A percentile compares a stretch with the other conserved stretches of the same genome.
Conservation (phyloP, 1,140 invertebrate genomes). For the Mercenaria mercenaria region DNA sequence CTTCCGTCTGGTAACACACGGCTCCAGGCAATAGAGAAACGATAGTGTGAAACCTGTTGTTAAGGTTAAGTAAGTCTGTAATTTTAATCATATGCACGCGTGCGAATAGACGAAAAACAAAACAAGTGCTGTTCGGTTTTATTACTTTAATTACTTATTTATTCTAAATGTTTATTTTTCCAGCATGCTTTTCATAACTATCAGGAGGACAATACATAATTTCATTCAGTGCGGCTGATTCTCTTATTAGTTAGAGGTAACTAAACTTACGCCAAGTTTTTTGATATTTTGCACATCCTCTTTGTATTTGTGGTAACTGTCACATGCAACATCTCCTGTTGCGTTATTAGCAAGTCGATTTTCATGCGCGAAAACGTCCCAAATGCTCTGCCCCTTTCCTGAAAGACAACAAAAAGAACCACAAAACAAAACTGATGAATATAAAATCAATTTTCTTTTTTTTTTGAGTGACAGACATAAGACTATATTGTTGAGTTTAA, state of each 20-base stretch:
- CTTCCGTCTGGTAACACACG: constrained; percentile 81
- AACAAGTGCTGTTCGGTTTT: too few species aligned
- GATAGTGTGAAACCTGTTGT: constrained; percentile 80
- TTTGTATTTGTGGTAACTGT: constrained; percentile 88
- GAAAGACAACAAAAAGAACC: constrained; percentile 7
- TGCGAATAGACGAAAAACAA: not conserved
- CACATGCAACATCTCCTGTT: constrained; percentile 89
- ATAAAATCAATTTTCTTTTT: too few species aligned
- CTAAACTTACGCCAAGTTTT: constrained; percentile 84
- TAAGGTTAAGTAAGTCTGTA: too few species aligned
- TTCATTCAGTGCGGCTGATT: too few species aligned
- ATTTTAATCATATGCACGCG: not conserved
- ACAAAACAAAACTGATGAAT: not conserved
- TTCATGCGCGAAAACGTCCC: constrained; percentile 88
- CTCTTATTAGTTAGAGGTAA: too few species aligned
- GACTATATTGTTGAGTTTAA: too few species aligned
- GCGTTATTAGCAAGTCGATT: constrained; percentile 86
- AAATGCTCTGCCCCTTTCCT: constrained; percentile 86
- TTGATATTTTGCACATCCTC: constrained; percentile 89
- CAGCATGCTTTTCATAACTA: too few species aligned
- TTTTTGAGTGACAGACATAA: too few species aligned
- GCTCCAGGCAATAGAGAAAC: constrained; percentile 84
- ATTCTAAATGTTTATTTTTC: too few species aligned
- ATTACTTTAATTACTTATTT: too few species aligned
- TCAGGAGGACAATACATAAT: too few species aligned